These are phyloP conservation scores for Leucoraja ocellata DNA, from an alignment of 2,797 vertebrate species.

Conservation along the genomic window DNA sequence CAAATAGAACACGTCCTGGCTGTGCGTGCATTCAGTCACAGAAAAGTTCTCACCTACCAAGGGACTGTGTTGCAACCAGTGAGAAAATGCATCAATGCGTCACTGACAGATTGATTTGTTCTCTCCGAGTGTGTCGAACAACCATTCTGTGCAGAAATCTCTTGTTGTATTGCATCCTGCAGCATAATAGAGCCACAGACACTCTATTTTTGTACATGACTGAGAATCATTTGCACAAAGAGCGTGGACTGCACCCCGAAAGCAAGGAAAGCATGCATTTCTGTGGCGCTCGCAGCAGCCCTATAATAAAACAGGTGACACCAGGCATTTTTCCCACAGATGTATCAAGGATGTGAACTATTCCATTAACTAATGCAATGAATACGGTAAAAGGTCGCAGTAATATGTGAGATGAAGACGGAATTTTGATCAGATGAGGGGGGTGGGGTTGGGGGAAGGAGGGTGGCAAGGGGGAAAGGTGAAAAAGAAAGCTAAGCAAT, in stretches of 20 bases:
- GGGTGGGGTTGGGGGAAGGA: not conserved
- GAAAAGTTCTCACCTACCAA: not conserved
- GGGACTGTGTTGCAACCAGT: not conserved
- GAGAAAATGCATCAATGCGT: not conserved
- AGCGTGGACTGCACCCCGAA: not conserved
- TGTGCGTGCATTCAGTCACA: not conserved
- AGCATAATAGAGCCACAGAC: not conserved
- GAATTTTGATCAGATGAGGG: not conserved
- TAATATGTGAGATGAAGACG: not conserved
- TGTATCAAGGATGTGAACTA: not conserved
- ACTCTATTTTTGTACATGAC: not conserved
- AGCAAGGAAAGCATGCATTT: not conserved
- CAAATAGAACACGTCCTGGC: not conserved
- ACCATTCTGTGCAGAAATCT: not conserved
- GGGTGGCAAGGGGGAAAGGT: not conserved
- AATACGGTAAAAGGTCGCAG: not conserved
- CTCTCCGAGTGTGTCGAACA: not conserved
- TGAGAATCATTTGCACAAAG: too few relatives aligned
- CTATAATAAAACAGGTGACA: too few relatives aligned
- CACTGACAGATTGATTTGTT: not conserved
- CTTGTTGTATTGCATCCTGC: not conserved
- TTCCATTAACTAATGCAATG: not conserved
- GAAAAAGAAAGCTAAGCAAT: not conserved
- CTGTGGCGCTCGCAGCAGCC: too few relatives aligned
- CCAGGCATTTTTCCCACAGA: too few relatives aligned